Conservation (phyloP, 1,140 invertebrate species). For the Pseudomyrmex sp. region DNA sequence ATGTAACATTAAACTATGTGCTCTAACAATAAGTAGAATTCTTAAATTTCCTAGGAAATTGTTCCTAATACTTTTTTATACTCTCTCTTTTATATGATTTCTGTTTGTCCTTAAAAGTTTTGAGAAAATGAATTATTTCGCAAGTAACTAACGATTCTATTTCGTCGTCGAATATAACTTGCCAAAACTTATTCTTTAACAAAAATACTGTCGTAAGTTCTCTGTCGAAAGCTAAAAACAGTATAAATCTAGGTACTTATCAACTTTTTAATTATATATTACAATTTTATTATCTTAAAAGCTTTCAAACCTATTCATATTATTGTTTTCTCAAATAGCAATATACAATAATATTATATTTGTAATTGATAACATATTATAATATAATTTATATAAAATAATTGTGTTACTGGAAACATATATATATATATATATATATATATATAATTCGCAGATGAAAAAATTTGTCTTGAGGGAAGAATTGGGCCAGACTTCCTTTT, state of each 20-base stretch:
- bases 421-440: no score
- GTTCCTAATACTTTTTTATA: no score
- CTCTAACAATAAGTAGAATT: no score
- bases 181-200: constrained; percentile 69
- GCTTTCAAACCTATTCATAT: no score
- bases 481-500: constrained; percentile 44
- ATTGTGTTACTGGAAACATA: background rate
- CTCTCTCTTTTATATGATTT: background rate
- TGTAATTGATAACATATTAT: no score
- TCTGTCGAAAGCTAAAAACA: fast-evolving
- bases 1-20: no score
- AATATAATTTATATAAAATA: no score
- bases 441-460: background rate
- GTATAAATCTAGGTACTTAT: constrained; percentile 39
- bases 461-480: constrained; percentile 6
- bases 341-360: background rate
- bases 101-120: background rate
- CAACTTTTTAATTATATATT: no score
- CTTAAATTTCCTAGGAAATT: no score
- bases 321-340: no score
- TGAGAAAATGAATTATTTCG: background rate
- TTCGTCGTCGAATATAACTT: constrained; percentile 50
- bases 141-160: background rate
- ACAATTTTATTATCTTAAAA: no score
- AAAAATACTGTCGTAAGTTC: constrained; percentile 34